These are phyloP conservation scores for Syrphus vitripennis DNA, from an alignment of 2,888 invertebrate genomes.

Conservation along the genomic window DNA sequence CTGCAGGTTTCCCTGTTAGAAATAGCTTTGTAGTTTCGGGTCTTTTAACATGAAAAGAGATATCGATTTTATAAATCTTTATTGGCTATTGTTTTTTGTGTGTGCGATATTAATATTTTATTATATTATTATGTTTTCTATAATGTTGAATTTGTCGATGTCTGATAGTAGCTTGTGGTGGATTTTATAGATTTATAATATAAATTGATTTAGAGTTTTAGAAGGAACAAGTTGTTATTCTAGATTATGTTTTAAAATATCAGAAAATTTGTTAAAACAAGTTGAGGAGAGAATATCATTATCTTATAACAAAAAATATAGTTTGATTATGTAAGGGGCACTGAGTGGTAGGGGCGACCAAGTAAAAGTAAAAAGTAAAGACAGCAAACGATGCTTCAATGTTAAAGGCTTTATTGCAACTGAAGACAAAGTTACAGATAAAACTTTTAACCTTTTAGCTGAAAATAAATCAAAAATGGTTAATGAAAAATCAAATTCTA, in stretches of 20 bases:
- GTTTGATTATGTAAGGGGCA: too few relatives aligned
- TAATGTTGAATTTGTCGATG: conserved; percentile 32
- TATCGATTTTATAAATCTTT: conserved; percentile 66
- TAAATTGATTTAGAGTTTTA: not conserved
- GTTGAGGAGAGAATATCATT: too few relatives aligned
- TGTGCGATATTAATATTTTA: conserved; percentile 63
- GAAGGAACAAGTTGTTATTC: not conserved
- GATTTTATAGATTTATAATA: conserved; percentile 2
- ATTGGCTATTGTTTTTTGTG: conserved; percentile 58
- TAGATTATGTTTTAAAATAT: not conserved
- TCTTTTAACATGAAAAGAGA: conserved; percentile 41
- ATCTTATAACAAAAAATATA: too few relatives aligned
- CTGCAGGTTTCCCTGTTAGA: not conserved
- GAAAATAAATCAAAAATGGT: too few relatives aligned
- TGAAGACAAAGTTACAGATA: too few relatives aligned
- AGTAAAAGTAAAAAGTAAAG: too few relatives aligned
- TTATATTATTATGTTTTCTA: conserved; percentile 33
- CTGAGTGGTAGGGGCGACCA: too few relatives aligned
- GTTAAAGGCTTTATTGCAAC: too few relatives aligned
- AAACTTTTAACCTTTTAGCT: too few relatives aligned
- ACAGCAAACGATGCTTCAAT: too few relatives aligned
- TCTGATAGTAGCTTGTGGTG: conserved; percentile 4
- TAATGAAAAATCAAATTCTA: too few relatives aligned
- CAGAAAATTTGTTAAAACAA: not conserved
- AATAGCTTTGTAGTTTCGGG: not conserved